phyloP scores from a whole-genome alignment of 2,797 vertebrate genomes.

The Halcyon smyrnensis region DNA sequence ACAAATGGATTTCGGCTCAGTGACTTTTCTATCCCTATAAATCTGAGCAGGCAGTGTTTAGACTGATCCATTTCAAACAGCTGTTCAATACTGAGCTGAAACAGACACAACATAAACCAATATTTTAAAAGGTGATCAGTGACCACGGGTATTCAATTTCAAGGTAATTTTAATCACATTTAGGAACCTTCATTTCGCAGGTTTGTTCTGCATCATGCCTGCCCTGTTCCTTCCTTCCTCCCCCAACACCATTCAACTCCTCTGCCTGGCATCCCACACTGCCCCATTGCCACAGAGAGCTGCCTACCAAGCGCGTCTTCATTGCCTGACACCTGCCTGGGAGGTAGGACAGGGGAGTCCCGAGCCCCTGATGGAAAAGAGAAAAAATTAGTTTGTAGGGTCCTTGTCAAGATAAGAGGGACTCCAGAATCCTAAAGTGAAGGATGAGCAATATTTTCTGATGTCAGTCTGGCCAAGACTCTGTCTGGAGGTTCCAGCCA shows the following conservation, averaged over 20 bases:
- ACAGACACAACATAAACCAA: slow-evolving; percentile 48
- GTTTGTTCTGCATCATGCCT: background rate
- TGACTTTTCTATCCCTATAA: background rate
- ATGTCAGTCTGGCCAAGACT: background rate
- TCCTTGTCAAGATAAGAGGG: background rate
- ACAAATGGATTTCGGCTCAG: slow-evolving; percentile 1
- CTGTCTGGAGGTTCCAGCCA: background rate
- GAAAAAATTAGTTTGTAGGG: background rate
- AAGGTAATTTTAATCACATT: slow-evolving; percentile 38
- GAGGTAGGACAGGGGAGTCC: background rate
- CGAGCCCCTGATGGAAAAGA: background rate
- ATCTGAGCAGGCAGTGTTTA: slow-evolving; percentile 9
- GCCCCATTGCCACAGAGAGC: background rate
- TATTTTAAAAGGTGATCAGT: background rate
- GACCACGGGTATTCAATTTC: background rate
- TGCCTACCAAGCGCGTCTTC: background rate
- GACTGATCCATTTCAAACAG: slow-evolving; percentile 24
- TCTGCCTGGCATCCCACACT: background rate
- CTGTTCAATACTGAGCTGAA: background rate
- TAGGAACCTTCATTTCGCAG: background rate
- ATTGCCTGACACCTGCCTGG: background rate
- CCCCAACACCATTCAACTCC: background rate
- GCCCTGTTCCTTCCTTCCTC: background rate
- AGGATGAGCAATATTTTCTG: fast-evolving
- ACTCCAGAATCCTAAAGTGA: background rate